Base-by-base conservation (phyloP, 2,113 vertebrate species). In the Lagopus muta region DNA sequence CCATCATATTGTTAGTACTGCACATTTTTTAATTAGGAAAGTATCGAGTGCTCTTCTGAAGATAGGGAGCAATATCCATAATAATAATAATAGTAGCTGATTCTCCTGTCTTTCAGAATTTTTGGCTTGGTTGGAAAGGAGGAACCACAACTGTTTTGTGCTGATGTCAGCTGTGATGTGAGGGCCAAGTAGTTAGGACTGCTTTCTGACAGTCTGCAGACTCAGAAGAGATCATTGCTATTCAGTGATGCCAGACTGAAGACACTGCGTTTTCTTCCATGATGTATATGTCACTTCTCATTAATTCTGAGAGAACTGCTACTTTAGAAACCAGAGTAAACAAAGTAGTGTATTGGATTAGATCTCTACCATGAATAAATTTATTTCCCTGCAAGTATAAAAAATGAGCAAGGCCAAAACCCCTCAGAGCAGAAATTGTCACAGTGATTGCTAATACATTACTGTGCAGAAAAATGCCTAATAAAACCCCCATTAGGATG, bases 401-500 rank as follows among this genome's bases (percentile, higher is more conserved):
- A 97, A 97, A 97, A 95, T 64, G 93, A 97, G 77, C 86, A 98
- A 98, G 97, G 94, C 97, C 92, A 95, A 98, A 98, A 96, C 86
- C 97, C 97, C 98, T 98, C 97, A 97, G 97, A 98, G 98, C 97
- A 98, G 97, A 98, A 98, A 99, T 98, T 98, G 98, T 98, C 98
- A 98, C 95, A 97, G 97, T 98, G 94, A 98, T 98, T 98, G 98
- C 98, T 98, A 98, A 98, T 97, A 98, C 97, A 98, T 98, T 98
- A 98, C 96, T 54, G 82, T 82, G 74, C 89, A 97, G 97, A 95
- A 94, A 98, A 98, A 98, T 96, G 95, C 96, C 97, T 98, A 98
- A 98, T 98, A 98, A 98, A 98, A 97, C 96, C 96, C 95, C 97
- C 98, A 98, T 98, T 99, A 98, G 98, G 98, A 98, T 98, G 98